phyloP scores from a whole-genome alignment of 2,797 vertebrate genomes.

The Glyptemys insculpta region DNA sequence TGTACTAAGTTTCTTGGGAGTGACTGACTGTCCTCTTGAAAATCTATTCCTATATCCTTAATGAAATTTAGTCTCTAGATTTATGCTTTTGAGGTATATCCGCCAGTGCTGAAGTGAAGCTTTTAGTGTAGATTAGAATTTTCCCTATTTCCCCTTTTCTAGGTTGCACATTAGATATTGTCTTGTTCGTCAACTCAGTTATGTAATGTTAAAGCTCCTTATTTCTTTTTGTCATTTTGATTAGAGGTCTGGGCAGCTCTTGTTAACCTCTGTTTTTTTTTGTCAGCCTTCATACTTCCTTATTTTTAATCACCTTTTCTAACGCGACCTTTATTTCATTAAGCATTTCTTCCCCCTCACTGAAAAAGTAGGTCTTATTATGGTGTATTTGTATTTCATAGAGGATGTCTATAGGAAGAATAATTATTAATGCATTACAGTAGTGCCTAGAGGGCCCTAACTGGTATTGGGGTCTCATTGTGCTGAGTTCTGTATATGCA shows the following conservation, averaged over 20 bases:
- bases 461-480: neutral
- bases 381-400: neutral
- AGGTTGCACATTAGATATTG: neutral
- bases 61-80: neutral
- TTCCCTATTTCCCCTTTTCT: neutral
- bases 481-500: neutral
- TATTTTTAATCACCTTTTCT: neutral
- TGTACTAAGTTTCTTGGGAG: neutral
- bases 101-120: neutral
- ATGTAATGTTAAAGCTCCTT: neutral
- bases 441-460: neutral
- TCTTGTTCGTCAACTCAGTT: neutral
- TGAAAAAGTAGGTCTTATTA: neutral
- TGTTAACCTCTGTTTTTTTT: neutral
- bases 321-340: neutral
- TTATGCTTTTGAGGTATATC: neutral
- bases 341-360: neutral
- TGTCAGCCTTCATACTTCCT: neutral
- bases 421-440: rapidly evolving
- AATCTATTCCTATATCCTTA: neutral
- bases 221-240: rapidly evolving
- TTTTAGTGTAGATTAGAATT: neutral
- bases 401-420: neutral
- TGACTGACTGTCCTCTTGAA: neutral
- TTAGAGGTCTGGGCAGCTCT: rapidly evolving